Evolutionary conservation across 2,113 vertebrate species (phyloP), one percentile per base, ranked within the genome.

Genomic region (Spheniscus mendiculus): DNA sequence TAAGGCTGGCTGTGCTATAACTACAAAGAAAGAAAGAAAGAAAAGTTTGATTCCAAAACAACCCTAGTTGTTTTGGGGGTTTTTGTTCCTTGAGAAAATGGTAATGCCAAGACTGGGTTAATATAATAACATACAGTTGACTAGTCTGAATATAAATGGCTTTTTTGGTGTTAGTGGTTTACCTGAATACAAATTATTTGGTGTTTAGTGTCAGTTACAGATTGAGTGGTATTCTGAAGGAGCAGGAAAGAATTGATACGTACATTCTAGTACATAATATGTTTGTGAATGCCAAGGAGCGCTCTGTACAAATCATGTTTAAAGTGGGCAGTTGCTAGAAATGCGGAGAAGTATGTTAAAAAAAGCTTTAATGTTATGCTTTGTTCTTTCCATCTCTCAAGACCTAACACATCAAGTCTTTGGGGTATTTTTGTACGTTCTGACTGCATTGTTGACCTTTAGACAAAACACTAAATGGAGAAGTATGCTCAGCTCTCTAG

Each of bases 391-490:
- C 56, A 32, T 87, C 50, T 93, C 91, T 89, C 53, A 80, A 36
- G 65, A 72, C 74, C 61, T 69, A 88, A 80, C 58, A 71, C 59
- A 66, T 78, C 26, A 59, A 44, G 65, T 55, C 66, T 89, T 83
- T 12, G 32, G 69, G 56, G 44, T 87, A 53, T 91, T 97, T 95
- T 89, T 84, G 12, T 95, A 80, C 3, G 20, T 93, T 66, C 74
- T 96, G 77, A 40, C 78, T 94, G 65, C 40, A 14, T 50, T 92
- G 73, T 85, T 96, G 91, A 91, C 73, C 62, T 65, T 84, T 21
- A 52, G 56, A 91, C 80, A 95, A 79, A 92, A 52, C 36, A 19
- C 52, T 95, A 95, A 93, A 76, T 47, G 81, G 47, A 89, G 69
- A 96, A 87, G 83, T 72, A 95, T 74, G 77, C 59, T 90, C 1